Percentiles rank a stretch among this genome's conserved stretches.
Conservation (phyloP, 2,113 vertebrate genomes). For the Oxyura jamaicensis region DNA sequence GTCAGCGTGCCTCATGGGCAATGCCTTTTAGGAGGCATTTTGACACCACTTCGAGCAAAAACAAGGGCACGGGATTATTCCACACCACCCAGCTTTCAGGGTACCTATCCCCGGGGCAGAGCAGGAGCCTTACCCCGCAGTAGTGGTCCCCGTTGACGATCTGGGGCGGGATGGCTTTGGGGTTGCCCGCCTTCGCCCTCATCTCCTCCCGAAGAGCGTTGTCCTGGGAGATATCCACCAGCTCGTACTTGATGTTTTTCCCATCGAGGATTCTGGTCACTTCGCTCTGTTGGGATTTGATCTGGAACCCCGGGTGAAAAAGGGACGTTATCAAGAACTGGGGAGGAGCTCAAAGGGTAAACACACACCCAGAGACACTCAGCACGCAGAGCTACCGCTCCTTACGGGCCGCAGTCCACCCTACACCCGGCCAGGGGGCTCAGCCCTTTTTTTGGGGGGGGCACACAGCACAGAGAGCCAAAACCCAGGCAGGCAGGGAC, state of each 20-base stretch:
- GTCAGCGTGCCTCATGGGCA: accelerated
- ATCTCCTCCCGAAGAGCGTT: conserved; percentile 89
- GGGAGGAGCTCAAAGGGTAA: background rate
- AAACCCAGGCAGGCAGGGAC: background rate
- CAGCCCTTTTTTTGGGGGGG: accelerated
- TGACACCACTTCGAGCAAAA: accelerated
- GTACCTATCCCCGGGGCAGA: accelerated
- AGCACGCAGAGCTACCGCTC: accelerated
- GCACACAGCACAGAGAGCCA: no score
- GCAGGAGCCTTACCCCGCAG: conserved; percentile 87
- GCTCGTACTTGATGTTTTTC: conserved; percentile 89
- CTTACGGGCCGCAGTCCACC: accelerated
- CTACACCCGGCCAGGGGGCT: background rate
- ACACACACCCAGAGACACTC: background rate
- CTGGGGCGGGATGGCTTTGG: conserved; percentile 91
- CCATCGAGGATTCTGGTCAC: conserved; percentile 92
- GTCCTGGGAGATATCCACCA: conserved; percentile 93
- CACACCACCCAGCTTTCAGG: accelerated
- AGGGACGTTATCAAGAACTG: background rate
- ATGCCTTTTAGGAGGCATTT: accelerated
- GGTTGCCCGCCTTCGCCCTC: conserved; percentile 88
- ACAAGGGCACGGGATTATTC: accelerated
- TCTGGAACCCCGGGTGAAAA: conserved; percentile 60
- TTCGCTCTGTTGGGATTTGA: conserved; percentile 94
- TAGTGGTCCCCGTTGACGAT: conserved; percentile 94